A percentile compares a stretch with the other conserved stretches of the same genome.
phyloP scores from a whole-genome alignment of 2,888 invertebrate genomes.

The Melinaea marsaeus region DNA sequence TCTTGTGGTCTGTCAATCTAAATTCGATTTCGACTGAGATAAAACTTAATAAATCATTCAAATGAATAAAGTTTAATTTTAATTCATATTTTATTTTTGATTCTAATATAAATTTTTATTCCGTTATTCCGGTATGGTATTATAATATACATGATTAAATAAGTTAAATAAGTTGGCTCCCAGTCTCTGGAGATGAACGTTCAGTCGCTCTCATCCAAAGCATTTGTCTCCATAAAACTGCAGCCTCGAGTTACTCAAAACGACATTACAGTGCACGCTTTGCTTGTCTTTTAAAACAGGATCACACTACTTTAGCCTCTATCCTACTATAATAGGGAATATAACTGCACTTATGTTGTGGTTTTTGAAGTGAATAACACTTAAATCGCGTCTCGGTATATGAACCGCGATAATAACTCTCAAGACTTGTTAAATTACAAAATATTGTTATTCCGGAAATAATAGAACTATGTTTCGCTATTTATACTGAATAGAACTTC shows the following conservation, averaged over 20 bases:
- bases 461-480: slow-evolving; percentile 5
- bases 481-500: background rate
- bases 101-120: background rate
- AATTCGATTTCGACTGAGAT: no score
- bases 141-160: slow-evolving; percentile 15
- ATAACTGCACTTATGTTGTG: slow-evolving; percentile 5
- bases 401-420: slow-evolving; percentile 23
- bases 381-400: slow-evolving; percentile 16
- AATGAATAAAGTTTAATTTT: no score
- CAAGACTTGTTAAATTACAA: slow-evolving; percentile 24
- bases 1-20: no score
- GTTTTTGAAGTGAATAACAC: background rate
- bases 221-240: slow-evolving; percentile 31
- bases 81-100: background rate
- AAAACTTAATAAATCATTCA: no score
- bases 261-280: slow-evolving; percentile 17
- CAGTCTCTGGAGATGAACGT: slow-evolving; percentile 14
- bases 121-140: background rate
- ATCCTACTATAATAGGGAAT: background rate
- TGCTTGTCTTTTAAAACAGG: slow-evolving; percentile 15
- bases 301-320: slow-evolving; percentile 8
- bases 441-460: slow-evolving; percentile 14
- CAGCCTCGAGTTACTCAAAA: slow-evolving; percentile 23
- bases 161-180: slow-evolving; percentile 18
- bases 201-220: slow-evolving; percentile 15